Base-by-base conservation (phyloP, 2,113 vertebrate species). In the Stegastes partitus region DNA sequence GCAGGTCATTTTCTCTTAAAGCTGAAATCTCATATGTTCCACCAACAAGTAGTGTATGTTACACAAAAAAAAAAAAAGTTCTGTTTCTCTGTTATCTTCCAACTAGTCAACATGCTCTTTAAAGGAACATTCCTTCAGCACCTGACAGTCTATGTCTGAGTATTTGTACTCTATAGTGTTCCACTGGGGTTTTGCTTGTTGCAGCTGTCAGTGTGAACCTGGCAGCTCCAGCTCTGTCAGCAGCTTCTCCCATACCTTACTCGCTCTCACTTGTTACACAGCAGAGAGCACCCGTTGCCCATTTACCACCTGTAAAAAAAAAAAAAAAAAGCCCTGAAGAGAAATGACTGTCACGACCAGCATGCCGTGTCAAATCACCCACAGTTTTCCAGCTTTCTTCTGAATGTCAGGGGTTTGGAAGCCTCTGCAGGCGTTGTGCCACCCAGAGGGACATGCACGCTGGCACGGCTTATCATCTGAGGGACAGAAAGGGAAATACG, bases 391-490 rank as follows among this genome's bases (percentile, higher is more conserved):
- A 42, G 74, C 67, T 86, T 75, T 76, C 28, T 47, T 59, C 68
- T 82, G 58, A 83, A 66, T 83, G 84, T 85, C 74, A 61, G 77
- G 25, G 57, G 56, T 57, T 61, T 37, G 72, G 47, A 83, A 72
- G 72, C 51, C 26, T 19, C 77, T 61, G 57, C 74, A 55, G 72
- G 82, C 23, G 14, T 66, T 70, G 12, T 68, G 23, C 51, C 75
- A 45, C 79, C 58, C 42, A 19, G 37, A 28, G 56, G 59, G 15
- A 49, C 21, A 58, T 66, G 39, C 11, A 2, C 45, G 1, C 71
- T 0, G 18, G 23, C 78, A 68, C 14, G 22, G 68, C 76, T 87
- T 88, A 92, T 91, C 88, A 81, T 82, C 74, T 70, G 59, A 87
- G 77, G 58, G 73, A 54, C 88, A 85, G 74, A 69, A 47, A 74